Evolutionary conservation across 2,888 invertebrate genomes (phyloP), one percentile per base, ranked within the genome.

Genomic region (Mactromeris polynyma): DNA sequence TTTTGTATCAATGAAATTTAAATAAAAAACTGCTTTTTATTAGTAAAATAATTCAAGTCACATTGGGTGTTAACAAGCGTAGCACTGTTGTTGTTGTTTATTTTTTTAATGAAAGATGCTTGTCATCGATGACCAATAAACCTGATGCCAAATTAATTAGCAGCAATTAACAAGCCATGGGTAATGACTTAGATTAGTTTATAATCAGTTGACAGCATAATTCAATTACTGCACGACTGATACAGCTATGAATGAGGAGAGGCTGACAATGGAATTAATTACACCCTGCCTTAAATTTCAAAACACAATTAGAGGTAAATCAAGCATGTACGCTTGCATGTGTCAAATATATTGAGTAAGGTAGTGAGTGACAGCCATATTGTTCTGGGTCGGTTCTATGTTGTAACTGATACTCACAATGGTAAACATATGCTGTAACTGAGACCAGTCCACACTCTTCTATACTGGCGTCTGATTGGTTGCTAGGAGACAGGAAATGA

Each of bases 311-410:
- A 81, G 85, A 89, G 87, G 79, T 89, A 89, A 91, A 91, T 91
- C 89, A 89, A 86, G 88, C 91, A 86, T 88, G 42, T 40, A 81
- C 17, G 69, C 42, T 89, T 86, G 91, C 91, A 89, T 89, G 88
- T 89, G 88, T 86, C 88, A 88, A 33, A 87, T 89, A 88, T 85
- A 87, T 64, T 77, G 80, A 58, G 78, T 40, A 80, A 64, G 79
- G 79, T 64, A 80, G 54, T 88, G 91, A 89, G 86, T 89, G 89
- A 89, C 91, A 91, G 91, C 89, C 85, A 86, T 85, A 91, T 90
- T 90, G 88, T 88, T 85, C 85, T 87, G 87, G 87, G 79, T 81
- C 77, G 85, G 85, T 87, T 89, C 85, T 89, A 87, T 82, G 89
- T 87, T 89, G 85, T 79, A 85, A 88, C 81, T 86, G 88, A 90